phyloP scores from a whole-genome alignment of 2,888 invertebrate genomes.

The Scaptomyza polygonia region DNA sequence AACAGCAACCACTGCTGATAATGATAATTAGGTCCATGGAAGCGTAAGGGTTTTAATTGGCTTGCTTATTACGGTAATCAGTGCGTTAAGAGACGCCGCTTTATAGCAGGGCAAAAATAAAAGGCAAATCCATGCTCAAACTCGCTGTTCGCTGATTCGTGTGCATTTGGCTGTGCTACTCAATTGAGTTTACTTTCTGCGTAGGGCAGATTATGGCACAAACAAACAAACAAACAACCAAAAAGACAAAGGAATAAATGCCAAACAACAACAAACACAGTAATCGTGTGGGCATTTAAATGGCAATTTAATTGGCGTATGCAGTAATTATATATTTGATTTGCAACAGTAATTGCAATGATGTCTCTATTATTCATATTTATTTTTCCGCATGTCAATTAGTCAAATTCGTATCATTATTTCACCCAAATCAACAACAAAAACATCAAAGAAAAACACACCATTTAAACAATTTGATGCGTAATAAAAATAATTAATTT shows the following conservation, averaged over 20 bases:
- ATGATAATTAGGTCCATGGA: constrained; percentile 56
- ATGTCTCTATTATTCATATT: constrained; percentile 60
- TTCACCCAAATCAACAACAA: constrained; percentile 13
- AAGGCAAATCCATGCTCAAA: neutral
- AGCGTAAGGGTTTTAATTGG: constrained; percentile 70
- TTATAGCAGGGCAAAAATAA: neutral
- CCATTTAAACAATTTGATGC: neutral
- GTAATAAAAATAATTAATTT: constrained; percentile 18
- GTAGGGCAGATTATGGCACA: constrained; percentile 41
- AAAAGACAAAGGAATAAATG: constrained; percentile 22
- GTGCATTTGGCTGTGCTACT: constrained; percentile 55
- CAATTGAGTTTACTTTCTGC: constrained; percentile 40
- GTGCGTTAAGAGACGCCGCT: constrained; percentile 34
- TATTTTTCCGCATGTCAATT: constrained; percentile 62
- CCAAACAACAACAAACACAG: constrained; percentile 24
- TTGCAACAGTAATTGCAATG: constrained; percentile 64
- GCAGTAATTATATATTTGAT: constrained; percentile 61
- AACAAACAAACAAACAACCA: too few relatives aligned
- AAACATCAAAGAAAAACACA: constrained; percentile 8
- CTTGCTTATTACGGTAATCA: constrained; percentile 64
- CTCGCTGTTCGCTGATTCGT: constrained; percentile 39
- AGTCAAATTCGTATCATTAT: constrained; percentile 58
- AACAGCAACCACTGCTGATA: constrained; percentile 4
- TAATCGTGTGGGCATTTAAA: constrained; percentile 48
- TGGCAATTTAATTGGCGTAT: constrained; percentile 68